These are phyloP conservation scores for Boulengeromyrus knoepffleri DNA, from an alignment of 2,113 vertebrate species.

Conservation along the genomic window DNA sequence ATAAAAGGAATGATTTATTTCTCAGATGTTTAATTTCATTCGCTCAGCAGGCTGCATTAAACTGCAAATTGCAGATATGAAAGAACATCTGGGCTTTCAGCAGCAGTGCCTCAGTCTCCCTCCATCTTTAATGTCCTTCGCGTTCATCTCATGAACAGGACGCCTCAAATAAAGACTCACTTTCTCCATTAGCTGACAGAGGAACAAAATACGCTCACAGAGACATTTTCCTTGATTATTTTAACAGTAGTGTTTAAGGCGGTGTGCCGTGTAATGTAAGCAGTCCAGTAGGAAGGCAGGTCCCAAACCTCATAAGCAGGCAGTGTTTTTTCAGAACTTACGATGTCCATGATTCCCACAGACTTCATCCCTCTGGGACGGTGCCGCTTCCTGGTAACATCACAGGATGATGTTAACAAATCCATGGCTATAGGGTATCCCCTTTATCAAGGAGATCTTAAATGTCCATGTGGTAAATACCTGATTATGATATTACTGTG, in stretches of 20 bases:
- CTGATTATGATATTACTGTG: constrained; percentile 89
- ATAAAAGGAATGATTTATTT: neutral
- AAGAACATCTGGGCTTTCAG: neutral
- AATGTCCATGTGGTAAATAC: constrained; percentile 90
- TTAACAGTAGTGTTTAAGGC: constrained; percentile 71
- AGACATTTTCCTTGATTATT: constrained; percentile 91
- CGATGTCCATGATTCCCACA: constrained; percentile 98
- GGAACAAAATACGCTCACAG: constrained; percentile 28
- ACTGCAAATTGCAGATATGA: neutral
- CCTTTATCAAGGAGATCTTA: constrained; percentile 94
- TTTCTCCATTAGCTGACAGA: constrained; percentile 1
- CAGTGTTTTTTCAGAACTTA: constrained; percentile 93
- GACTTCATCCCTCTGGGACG: constrained; percentile 74
- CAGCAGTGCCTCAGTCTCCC: neutral
- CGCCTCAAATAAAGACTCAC: neutral
- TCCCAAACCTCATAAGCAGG: constrained; percentile 86
- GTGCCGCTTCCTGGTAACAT: constrained; percentile 90
- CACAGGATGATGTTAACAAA: constrained; percentile 98
- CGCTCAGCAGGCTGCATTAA: neutral
- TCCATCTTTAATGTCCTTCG: neutral
- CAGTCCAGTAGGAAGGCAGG: constrained; percentile 70
- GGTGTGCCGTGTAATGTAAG: constrained; percentile 74
- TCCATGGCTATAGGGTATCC: constrained; percentile 94
- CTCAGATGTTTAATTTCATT: neutral
- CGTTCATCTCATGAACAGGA: neutral